A percentile compares a stretch with the other conserved stretches of the same genome.
phyloP scores from a whole-genome alignment of 2,888 invertebrate genomes.

The Orchestes rusci region DNA sequence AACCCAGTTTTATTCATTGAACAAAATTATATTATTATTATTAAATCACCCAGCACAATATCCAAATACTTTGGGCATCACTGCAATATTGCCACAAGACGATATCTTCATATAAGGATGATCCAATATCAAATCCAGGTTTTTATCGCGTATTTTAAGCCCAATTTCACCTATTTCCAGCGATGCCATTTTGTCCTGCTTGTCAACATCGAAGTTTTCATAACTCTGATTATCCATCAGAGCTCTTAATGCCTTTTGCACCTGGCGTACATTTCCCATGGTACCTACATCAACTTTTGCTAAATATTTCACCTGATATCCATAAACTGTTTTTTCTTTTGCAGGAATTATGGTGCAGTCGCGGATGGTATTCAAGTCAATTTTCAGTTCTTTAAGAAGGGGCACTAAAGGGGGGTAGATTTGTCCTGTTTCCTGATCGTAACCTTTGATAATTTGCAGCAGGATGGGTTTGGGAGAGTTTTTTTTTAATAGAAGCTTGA shows the following conservation, averaged over 20 bases:
- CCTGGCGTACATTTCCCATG: conserved; percentile 48
- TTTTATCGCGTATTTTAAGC: conserved; percentile 41
- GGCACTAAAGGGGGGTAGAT: conserved; percentile 45
- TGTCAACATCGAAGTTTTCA: conserved; percentile 7
- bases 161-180: conserved; percentile 51
- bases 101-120: conserved; percentile 60
- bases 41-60: conserved; percentile 53
- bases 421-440: conserved; percentile 38
- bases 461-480: conserved; percentile 45
- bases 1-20: conserved; percentile 22
- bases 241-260: conserved; percentile 45
- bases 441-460: conserved; percentile 51
- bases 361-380: conserved; percentile 33
- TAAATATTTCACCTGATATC: conserved; percentile 45
- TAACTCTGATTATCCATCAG: conserved; percentile 18
- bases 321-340: conserved; percentile 32
- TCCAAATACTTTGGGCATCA: conserved; percentile 51
- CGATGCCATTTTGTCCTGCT: conserved; percentile 37
- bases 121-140: conserved; percentile 47
- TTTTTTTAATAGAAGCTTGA: conserved; percentile 47
- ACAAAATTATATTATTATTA: not conserved
- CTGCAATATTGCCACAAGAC: conserved; percentile 52
- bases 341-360: not conserved
- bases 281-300: conserved; percentile 46
- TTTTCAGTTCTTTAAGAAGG: conserved; percentile 34